Evolutionary conservation across 2,113 vertebrate species (phyloP), one percentile per base, ranked within the genome.

Genomic region (Ctenomys sociabilis): DNA sequence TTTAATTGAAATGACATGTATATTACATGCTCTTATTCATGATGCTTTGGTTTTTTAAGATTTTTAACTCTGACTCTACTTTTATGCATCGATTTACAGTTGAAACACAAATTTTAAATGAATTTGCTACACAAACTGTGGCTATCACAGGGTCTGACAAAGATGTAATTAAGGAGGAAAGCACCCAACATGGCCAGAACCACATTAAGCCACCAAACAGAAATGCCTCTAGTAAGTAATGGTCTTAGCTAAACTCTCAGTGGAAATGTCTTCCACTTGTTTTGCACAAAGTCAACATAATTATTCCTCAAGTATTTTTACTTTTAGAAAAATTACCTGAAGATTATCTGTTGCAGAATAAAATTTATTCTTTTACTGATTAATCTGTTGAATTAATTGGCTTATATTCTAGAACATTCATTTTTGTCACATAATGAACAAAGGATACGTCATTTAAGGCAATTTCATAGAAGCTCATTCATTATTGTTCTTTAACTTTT

Each of bases 91-190:
- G 40, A 93, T 73, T 87, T 81, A 49, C n/a, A 86, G 80, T 57
- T 89, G 80, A 91, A 92, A 70, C 21, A 49, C 24, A 57, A 7
- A 13, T 94, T 93, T 89, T 70, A 85, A 89, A 43, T 77, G 73
- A 82, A 59, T 45, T 88, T 85, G 40, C 35, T 40, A 81, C 49
- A 89, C 66, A 70, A 49, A 54, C 0, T 45, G 28, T 81, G 30
- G 30, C 61, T 92, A 19, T 89, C 43, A 82, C n/a, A 63, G 84
- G 28, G 13, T n/a, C 84, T 92, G 72, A 83, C 21, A 64, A 89
- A 73, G 87, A 24, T 19, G 3, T 81, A 61, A 82, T 52, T 86
- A 75, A 92, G 54, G 52, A 82, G 89, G 17, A 97, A 14, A 43
- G 64, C n/a, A 5, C 10, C 81, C 32, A 16, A 59, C 24, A 72